Conservation (phyloP, 2,888 invertebrate genomes). For the Gymnosoma rotundatum region DNA sequence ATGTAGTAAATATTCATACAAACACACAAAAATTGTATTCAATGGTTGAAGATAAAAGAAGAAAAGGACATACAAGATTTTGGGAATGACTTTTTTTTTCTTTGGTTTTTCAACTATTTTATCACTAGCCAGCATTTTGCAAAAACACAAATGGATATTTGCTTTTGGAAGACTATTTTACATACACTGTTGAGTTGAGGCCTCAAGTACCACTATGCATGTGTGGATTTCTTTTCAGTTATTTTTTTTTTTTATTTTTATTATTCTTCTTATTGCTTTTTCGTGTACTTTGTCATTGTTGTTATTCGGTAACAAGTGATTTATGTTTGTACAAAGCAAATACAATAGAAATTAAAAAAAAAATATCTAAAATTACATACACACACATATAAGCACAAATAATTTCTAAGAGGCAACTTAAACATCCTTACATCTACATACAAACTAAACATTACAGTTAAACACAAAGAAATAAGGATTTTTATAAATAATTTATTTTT, state of each 20-base stretch:
- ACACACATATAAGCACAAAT: constrained; percentile 1
- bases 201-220: constrained; percentile 56
- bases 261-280: constrained; percentile 50
- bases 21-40: not conserved
- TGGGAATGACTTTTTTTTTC: constrained; percentile 1
- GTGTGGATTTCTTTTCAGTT: constrained; percentile 40
- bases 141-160: constrained; percentile 29
- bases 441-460: not conserved
- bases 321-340: constrained; percentile 62
- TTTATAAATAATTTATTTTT: no score
- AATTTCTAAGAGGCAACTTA: not conserved
- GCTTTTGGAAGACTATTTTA: constrained; percentile 28
- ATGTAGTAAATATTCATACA: not conserved
- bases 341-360: constrained; percentile 55
- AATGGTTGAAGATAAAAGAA: constrained; percentile 11
- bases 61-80: constrained; percentile 39
- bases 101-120: constrained; percentile 31
- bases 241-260: constrained; percentile 16
- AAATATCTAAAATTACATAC: constrained; percentile 2
- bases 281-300: constrained; percentile 9
- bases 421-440: not conserved
- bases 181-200: constrained; percentile 42
- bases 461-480: not conserved
- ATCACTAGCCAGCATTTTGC: constrained; percentile 44
- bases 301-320: constrained; percentile 66